These are phyloP conservation scores for Hippocampus zosterae DNA, from an alignment of 2,113 vertebrate species.

Conservation along the genomic window DNA sequence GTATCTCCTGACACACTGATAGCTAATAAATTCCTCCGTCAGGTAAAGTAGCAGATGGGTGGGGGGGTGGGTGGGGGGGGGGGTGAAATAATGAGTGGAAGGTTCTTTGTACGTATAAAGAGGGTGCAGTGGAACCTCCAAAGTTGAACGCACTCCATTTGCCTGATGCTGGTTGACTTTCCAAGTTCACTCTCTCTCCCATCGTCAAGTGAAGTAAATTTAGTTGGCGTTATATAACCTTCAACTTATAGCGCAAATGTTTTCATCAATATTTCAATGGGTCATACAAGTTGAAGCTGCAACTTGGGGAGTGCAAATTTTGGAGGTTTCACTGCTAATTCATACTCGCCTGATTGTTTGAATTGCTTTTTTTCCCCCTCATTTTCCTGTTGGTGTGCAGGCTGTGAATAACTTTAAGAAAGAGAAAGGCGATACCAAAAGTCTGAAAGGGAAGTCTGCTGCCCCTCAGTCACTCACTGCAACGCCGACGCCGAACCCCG, in stretches of 20 bases:
- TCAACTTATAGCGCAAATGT: too few relatives aligned
- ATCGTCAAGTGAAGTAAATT: too few relatives aligned
- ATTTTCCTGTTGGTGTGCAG: conserved; percentile 56
- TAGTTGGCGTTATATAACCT: too few relatives aligned
- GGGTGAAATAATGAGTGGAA: not conserved
- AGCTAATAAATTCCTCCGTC: conserved; percentile 94
- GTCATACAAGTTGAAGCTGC: too few relatives aligned
- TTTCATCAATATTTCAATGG: too few relatives aligned
- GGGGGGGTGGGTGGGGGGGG: not conserved
- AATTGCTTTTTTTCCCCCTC: not conserved
- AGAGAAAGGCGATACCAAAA: conserved; percentile 81
- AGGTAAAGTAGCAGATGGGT: conserved; percentile 74
- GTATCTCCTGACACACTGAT: conserved; percentile 93
- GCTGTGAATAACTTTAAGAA: conserved; percentile 97
- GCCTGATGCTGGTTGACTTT: not conserved
- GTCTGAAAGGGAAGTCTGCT: conserved; percentile 55
- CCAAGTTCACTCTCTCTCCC: too few relatives aligned
- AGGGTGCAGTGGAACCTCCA: not conserved
- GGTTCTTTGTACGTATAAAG: too few relatives aligned
- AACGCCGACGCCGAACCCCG: conserved; percentile 57
- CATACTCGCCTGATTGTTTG: not conserved
- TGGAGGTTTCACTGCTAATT: not conserved
- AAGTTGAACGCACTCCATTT: not conserved
- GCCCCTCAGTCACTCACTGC: conserved; percentile 51
- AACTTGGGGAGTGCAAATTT: not conserved